A percentile compares a stretch with the other conserved stretches of the same genome.
These are phyloP conservation scores for Chrysolina haemoptera DNA, from an alignment of 2,888 invertebrate genomes.

Conservation along the genomic window DNA sequence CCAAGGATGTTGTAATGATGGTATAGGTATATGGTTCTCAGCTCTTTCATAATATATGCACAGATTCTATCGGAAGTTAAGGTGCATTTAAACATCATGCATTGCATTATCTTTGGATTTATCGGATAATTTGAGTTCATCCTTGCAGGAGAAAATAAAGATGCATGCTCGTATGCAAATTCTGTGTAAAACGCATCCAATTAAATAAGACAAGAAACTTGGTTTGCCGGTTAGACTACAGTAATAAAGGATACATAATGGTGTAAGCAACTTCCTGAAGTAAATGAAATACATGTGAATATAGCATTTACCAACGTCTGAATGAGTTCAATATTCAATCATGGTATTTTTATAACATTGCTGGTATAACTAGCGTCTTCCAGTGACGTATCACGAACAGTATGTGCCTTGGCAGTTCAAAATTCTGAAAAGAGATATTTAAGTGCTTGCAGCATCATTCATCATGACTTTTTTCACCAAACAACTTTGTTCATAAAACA, in stretches of 20 bases:
- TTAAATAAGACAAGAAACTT: not conserved
- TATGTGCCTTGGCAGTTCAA: not conserved
- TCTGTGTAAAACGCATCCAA: not conserved
- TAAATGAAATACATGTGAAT: not conserved
- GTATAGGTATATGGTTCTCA: not conserved
- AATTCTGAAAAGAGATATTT: not conserved
- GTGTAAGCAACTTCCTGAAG: conserved; percentile 5
- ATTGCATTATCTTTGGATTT: not conserved
- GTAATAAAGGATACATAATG: not conserved
- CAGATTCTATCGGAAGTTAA: not conserved
- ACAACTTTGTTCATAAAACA: too few species aligned
- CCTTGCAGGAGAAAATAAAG: not conserved
- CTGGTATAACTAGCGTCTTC: not conserved
- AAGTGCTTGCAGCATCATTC: not conserved
- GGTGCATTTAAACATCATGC: not conserved
- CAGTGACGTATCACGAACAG: not conserved
- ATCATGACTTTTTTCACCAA: too few species aligned
- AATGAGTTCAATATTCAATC: not conserved
- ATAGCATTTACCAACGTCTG: conserved; percentile 1
- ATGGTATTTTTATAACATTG: not conserved
- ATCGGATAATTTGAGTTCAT: not conserved
- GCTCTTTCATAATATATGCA: not conserved
- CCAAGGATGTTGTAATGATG: not conserved
- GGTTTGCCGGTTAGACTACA: not conserved
- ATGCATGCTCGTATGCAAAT: conserved; percentile 1